Evolutionary conservation across 2,113 vertebrate genomes (phyloP).

Genomic region (Clinocottus analis): DNA sequence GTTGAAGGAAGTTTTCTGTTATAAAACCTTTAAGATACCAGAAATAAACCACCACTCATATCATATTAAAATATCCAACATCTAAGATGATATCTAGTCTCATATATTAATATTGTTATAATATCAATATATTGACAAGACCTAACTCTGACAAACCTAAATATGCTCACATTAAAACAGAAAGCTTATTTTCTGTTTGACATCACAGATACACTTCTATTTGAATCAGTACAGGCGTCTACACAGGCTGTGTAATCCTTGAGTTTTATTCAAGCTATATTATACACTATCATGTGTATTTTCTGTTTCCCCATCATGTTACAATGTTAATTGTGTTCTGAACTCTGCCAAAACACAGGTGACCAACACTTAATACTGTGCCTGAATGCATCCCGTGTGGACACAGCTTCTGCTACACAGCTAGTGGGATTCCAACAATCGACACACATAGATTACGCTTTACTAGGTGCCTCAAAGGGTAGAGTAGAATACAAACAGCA

Average conservation of each 20-base stretch:
- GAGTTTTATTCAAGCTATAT: background rate
- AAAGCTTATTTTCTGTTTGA: background rate
- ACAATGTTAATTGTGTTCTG: background rate
- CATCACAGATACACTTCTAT: background rate
- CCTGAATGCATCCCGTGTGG: background rate
- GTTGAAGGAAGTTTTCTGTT: too few relatives aligned
- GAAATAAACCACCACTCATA: background rate
- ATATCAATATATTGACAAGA: background rate
- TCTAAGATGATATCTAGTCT: background rate
- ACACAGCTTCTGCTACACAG: background rate
- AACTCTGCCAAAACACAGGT: background rate
- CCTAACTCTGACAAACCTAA: background rate
- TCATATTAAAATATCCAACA: background rate
- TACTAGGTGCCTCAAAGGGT: background rate
- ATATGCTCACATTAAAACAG: background rate
- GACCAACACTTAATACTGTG: background rate
- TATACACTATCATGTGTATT: background rate
- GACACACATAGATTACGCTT: background rate
- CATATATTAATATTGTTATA: background rate
- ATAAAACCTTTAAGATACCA: background rate
- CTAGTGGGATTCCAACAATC: background rate
- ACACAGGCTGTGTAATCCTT: background rate
- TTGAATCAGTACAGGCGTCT: background rate
- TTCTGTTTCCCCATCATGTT: background rate
- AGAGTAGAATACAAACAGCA: background rate